Evolutionary conservation across 1,140 invertebrate species (phyloP).

Genomic region (Bombyx mandarina): DNA sequence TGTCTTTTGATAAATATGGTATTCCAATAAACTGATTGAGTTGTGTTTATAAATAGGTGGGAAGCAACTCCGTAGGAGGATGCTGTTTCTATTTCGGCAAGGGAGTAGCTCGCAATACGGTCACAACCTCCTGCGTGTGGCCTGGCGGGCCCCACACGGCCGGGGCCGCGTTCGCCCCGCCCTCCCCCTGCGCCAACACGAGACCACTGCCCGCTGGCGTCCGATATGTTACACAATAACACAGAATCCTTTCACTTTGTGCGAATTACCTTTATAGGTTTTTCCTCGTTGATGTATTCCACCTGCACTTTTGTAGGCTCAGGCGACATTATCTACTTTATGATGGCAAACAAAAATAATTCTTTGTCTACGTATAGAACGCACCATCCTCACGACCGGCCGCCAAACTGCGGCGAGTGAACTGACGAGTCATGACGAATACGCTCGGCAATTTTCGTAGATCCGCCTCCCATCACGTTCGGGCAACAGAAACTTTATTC

Average conservation of each 20-base stretch:
- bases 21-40: too few relatives aligned
- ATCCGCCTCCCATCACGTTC: slow-evolving; percentile 67
- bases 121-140: slow-evolving; percentile 68
- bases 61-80: slow-evolving; percentile 31
- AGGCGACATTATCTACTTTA: slow-evolving; percentile 68
- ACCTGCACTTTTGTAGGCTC: slow-evolving; percentile 61
- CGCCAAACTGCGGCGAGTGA: slow-evolving; percentile 63
- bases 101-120: slow-evolving; percentile 62
- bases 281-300: slow-evolving; percentile 67
- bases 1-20: background rate
- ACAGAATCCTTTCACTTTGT: slow-evolving; percentile 38
- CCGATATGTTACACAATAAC: slow-evolving; percentile 66
- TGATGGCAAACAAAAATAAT: slow-evolving; percentile 49
- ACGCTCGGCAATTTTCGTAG: slow-evolving; percentile 53
- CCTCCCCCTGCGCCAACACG: slow-evolving; percentile 66
- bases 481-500: slow-evolving; percentile 4
- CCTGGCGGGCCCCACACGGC: slow-evolving; percentile 64
- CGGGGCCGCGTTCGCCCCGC: slow-evolving; percentile 64
- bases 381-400: slow-evolving; percentile 66
- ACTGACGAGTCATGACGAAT: slow-evolving; percentile 47
- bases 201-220: slow-evolving; percentile 64
- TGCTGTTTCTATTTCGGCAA: slow-evolving; percentile 55
- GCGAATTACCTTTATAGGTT: slow-evolving; percentile 60
- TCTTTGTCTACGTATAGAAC: slow-evolving; percentile 57
- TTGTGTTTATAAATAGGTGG: slow-evolving; percentile 25